Evolutionary conservation across 2,888 invertebrate genomes (phyloP), one percentile per base, ranked within the genome.

Genomic region (Trachelus stipa): DNA sequence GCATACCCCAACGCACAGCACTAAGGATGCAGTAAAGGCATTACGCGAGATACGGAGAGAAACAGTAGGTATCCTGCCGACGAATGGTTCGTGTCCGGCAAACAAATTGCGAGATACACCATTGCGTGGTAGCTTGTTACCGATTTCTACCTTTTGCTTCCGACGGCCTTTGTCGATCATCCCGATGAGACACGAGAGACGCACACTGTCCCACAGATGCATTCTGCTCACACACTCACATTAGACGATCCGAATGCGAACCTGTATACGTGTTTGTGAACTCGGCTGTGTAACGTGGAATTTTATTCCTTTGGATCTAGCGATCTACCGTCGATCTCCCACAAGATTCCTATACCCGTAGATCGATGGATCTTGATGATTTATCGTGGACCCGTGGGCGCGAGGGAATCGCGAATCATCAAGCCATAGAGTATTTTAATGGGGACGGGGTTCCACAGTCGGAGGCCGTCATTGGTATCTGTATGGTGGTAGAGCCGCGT

Each of bases 71-170:
- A 87, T 87, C 86, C 84, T 81, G 88, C 88, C 89, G 90, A 91
- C 89, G 91, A 90, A 90, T 91, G 90, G 90, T 88, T 56, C 88
- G 87, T 90, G 90, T 89, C 89, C 85, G 87, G 89, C 89, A 91
- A 91, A 91, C 91, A 91, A 91, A 91, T 91, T 91, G 91, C 90
- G 80, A 88, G 90, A 90, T 90, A 90, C 86, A 85, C 87, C 86
- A 84, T 85, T 82, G 87, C 85, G 84, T 87, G 90, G 89, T 90
- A 90, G 88, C 88, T 87, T 85, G 86, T 89, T 87, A 86, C 86
- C 84, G 78, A 81, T 34, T 80, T 82, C 77, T 77, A 82, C 78
- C 82, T 80, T 80, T 74, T 56, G 56, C 56, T 56, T 56, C 23
- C 56, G 6, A 56, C 56, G 23, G 56, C 23, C 56, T 56, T 56